Evolutionary conservation across 2,888 invertebrate genomes (phyloP), one percentile per base, ranked within the genome.

Genomic region (Microplitis deprimator): DNA sequence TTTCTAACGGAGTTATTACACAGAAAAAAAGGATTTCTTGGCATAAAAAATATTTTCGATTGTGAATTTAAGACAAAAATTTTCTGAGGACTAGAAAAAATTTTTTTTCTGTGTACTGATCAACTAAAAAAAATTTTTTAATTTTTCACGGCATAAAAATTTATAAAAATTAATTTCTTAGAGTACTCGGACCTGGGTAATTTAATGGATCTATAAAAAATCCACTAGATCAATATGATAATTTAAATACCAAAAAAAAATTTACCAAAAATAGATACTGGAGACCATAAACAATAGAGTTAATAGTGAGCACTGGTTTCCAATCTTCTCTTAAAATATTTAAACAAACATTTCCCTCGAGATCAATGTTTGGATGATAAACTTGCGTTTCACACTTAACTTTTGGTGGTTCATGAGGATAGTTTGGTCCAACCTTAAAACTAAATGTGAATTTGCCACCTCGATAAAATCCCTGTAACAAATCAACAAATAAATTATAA

Each of bases 301-400:
- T 98, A 85, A 99, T 97, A 78, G 98, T 98, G 84, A 99, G 93
- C 80, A 98, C 98, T 78, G 98, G 98, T 91, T 99, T 99, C 98
- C 98, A 99, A 91, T 99, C 98, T 93, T 98, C 98, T 87, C 98
- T 93, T 86, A 98, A 92, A 89, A 99, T 98, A 91, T 99, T 99
- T 82, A 98, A 93, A 90, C 98, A 98, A 40, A 99, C 98, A 91
- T 98, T 98, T 84, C 98, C 98, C 89, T 98, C 98, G 86, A 98
- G 92, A 91, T 99, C 98, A 90, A 99, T 99, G 90, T 99, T 99
- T 13, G 98, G 98, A 91, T 99, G 98, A 90, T 98, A 99, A 71
- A 98, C 97, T 89, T 96, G 95, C 65, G 98, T 98, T 91, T 97
- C 97, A 91, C 98, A 98, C 91, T 98, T 98, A 50, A 99, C 98